Base-by-base conservation (phyloP, 1,140 invertebrate genomes). In the Prorops nasuta region DNA sequence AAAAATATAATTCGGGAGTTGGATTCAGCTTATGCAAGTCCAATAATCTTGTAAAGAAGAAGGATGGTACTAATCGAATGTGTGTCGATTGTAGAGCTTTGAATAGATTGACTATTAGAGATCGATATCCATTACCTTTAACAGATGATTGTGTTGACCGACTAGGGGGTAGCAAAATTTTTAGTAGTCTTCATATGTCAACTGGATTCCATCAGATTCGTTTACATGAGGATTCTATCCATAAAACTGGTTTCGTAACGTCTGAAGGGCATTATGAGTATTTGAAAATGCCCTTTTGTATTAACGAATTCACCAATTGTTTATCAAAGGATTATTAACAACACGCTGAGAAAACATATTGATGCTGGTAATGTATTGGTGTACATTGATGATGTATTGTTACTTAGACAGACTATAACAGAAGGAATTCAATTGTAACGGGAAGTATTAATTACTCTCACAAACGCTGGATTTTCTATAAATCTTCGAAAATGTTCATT, bases 141-240 rank as follows among this genome's bases (percentile, higher is more conserved):
- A 76, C 80, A 6, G 71, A 74, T 14, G 67, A 76, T 20, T 57
- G 62, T 9, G 51, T 81, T n/a, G 61, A 73, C 35, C 57, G 48
- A 4, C 48, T 79, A 21, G 54, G 51, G 1, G 62, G 58, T 6
- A 45, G 54, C 8, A 62, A 63, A 37, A 72, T 59, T 39, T 79
- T 81, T 46, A 55, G 60, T 2, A 58, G 61, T 0, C 46, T 80
- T 7, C 78, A 81, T 61, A 40, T 79, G 14, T 55, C 53, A 0
- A 66, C 51, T 17, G 79, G 79, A 0, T 81, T 72, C 49, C 72
- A 71, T 62, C 77, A 82, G 51, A 64, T 80, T 9, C 32, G 50
- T 7, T 51, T 80, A 3, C 56, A 67, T 1, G 41, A 56, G 18
- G 32, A 54, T 28, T 45, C 44, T 17, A 36, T 45, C n/a, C n/a